These are phyloP conservation scores for Megamerina dolium DNA, from an alignment of 2,888 invertebrate species.

Conservation along the genomic window DNA sequence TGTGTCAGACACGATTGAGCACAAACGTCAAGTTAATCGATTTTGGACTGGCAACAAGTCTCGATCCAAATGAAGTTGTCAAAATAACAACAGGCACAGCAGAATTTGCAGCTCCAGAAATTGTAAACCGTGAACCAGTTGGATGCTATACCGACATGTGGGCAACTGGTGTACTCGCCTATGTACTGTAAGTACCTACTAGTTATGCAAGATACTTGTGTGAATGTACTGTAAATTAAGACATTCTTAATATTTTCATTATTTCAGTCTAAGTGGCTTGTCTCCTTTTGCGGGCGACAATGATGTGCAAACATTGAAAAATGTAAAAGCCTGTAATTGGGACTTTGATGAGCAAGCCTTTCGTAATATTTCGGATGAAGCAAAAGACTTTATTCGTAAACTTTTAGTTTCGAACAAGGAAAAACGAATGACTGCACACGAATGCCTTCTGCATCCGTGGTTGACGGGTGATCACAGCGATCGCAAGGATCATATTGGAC, in stretches of 20 bases:
- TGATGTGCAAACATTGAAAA: slow-evolving; percentile 95
- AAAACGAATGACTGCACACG: slow-evolving; percentile 98
- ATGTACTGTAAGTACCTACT: slow-evolving; percentile 90
- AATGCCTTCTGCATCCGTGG: slow-evolving; percentile 94
- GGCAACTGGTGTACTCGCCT: slow-evolving; percentile 98
- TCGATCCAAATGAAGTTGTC: slow-evolving; percentile 97
- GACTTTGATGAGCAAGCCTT: slow-evolving; percentile 97
- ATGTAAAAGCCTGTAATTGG: slow-evolving; percentile 98
- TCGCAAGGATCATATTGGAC: slow-evolving; percentile 72
- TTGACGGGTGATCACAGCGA: slow-evolving; percentile 78
- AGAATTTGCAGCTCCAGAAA: slow-evolving; percentile 99
- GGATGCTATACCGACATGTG: slow-evolving; percentile 99
- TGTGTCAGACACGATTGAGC: slow-evolving; percentile 95
- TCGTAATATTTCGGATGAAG: slow-evolving; percentile 89
- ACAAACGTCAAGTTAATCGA: slow-evolving; percentile 98
- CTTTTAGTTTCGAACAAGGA: slow-evolving; percentile 89
- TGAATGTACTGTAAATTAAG: too few species aligned
- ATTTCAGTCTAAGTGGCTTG: slow-evolving; percentile 78
- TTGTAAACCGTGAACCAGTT: slow-evolving; percentile 96
- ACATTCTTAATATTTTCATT: neutral
- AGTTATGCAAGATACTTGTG: too few species aligned
- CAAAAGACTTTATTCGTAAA: slow-evolving; percentile 94
- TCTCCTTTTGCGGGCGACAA: slow-evolving; percentile 99
- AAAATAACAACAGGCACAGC: slow-evolving; percentile 99
- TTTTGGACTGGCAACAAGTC: slow-evolving; percentile 96